Evolutionary conservation across 2,797 vertebrate species (phyloP).

Genomic region (Lindbergichthys nudifrons): DNA sequence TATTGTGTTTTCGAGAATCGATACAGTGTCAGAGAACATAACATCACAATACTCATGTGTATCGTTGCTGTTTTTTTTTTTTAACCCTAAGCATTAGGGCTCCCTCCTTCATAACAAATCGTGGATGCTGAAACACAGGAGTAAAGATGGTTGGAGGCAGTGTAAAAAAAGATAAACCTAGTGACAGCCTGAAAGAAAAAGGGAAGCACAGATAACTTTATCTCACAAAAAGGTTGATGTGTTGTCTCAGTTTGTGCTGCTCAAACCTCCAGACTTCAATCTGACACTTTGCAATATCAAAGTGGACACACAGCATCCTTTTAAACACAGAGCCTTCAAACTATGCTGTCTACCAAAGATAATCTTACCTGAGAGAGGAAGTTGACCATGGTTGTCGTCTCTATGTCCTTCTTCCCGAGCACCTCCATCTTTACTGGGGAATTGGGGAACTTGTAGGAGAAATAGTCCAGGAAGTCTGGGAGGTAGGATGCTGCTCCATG

Average conservation of each 20-base stretch:
- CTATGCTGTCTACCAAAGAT: not conserved
- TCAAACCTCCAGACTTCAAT: conserved; percentile 34
- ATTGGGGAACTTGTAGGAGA: conserved; percentile 97
- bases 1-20: too few species aligned
- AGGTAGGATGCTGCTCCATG: conserved; percentile 98
- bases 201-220: not conserved
- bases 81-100: not conserved
- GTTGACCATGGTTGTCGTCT: conserved; percentile 98
- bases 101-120: conserved; percentile 7
- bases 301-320: conserved; percentile 1
- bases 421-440: conserved; percentile 99
- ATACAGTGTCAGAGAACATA: too few species aligned
- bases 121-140: conserved; percentile 9
- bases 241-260: conserved; percentile 35
- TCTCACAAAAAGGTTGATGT: not conserved
- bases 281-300: conserved; percentile 22
- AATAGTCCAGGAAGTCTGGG: conserved; percentile 99
- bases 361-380: conserved; percentile 95
- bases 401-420: conserved; percentile 99
- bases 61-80: too few species aligned
- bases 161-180: not conserved
- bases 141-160: not conserved
- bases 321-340: not conserved
- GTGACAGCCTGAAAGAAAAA: conserved; percentile 25
- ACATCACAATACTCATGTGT: too few species aligned